A percentile compares a stretch with the other conserved stretches of the same genome.
Conservation (phyloP, 2,113 vertebrate genomes). For the Catagonus wagneri region DNA sequence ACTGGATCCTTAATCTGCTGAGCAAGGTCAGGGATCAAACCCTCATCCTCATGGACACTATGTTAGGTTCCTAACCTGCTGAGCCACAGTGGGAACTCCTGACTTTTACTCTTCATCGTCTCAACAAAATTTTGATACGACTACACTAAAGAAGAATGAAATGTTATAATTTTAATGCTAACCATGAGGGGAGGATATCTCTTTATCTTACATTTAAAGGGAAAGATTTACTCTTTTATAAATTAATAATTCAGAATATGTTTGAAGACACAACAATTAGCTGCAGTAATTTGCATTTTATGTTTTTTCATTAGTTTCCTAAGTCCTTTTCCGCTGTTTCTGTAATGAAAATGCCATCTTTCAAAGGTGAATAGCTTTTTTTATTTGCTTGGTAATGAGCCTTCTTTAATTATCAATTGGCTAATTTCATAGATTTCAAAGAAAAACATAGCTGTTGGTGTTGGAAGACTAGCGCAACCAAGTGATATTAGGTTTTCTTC, state of each 20-base stretch:
- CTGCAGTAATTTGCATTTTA: conserved; percentile 88
- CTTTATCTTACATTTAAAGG: conserved; percentile 85
- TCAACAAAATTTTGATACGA: conserved; percentile 70
- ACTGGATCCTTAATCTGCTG: no score
- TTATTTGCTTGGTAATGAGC: conserved; percentile 84
- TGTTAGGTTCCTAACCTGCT: no score
- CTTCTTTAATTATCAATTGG: conserved; percentile 85
- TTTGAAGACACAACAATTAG: conserved; percentile 87
- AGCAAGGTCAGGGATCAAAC: no score
- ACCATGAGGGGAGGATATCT: conserved; percentile 64
- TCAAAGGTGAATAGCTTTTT: conserved; percentile 83
- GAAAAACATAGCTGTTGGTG: conserved; percentile 69
- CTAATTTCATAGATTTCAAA: conserved; percentile 82
- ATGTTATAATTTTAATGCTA: conserved; percentile 57
- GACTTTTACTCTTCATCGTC: conserved; percentile 51
- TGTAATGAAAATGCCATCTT: conserved; percentile 83
- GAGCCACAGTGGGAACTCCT: no score
- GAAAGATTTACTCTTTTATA: conserved; percentile 83
- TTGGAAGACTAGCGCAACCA: conserved; percentile 37
- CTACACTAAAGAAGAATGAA: conserved; percentile 77
- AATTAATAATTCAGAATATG: conserved; percentile 88
- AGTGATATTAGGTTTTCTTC: background rate
- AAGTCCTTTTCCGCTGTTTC: conserved; percentile 81
- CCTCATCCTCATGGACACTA: no score
- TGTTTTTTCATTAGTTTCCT: conserved; percentile 85